Conservation (phyloP, 2,113 vertebrate genomes). For the Odocoileus hemionus region DNA sequence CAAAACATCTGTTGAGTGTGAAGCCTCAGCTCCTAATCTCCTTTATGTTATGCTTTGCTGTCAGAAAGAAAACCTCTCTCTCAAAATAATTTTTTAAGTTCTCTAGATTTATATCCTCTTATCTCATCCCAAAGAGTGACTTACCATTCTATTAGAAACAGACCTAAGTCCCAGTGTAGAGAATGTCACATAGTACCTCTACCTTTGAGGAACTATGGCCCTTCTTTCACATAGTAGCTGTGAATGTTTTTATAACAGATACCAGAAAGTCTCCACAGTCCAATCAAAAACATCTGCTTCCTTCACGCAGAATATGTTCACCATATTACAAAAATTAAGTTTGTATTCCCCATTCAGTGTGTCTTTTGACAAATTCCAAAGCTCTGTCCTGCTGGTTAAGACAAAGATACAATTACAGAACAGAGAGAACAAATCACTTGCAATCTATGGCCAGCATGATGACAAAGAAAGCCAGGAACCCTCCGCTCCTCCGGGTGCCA, state of each 20-base stretch:
- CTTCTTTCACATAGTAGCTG: background rate
- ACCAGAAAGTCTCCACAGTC: background rate
- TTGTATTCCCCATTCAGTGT: background rate
- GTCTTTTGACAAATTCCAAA: constrained; percentile 11
- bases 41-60: background rate
- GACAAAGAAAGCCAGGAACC: background rate
- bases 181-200: background rate
- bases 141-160: background rate
- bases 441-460: background rate
- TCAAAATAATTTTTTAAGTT: background rate
- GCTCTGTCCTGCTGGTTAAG: background rate
- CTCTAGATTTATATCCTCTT: background rate
- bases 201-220: background rate
- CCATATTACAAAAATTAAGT: constrained; percentile 8
- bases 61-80: background rate
- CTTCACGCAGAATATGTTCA: background rate
- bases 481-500: background rate
- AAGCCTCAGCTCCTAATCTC: background rate
- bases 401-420: background rate
- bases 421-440: background rate
- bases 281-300: background rate
- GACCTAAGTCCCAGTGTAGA: background rate
- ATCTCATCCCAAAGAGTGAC: background rate
- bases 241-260: background rate
- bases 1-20: background rate